These are phyloP conservation scores for Theocolax elegans DNA, from an alignment of 1,140 invertebrate genomes.

Conservation along the genomic window DNA sequence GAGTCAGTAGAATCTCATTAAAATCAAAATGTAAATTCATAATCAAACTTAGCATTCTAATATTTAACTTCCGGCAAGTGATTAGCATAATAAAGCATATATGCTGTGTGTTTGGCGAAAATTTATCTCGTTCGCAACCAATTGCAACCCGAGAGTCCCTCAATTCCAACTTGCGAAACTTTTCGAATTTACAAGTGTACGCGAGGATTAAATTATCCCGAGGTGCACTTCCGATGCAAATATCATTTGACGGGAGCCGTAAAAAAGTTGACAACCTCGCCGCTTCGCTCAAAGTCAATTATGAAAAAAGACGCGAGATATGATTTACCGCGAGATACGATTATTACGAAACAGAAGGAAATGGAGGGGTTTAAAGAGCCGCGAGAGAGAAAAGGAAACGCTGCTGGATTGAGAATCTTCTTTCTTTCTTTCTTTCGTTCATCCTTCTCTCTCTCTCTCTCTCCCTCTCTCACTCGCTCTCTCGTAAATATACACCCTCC, in stretches of 20 bases:
- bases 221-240: conserved; percentile 17
- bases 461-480: too few species aligned
- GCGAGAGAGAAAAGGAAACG: conserved; percentile 16
- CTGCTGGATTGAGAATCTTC: conserved; percentile 17
- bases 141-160: too few species aligned
- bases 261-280: conserved; percentile 29
- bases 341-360: background rate
- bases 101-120: background rate
- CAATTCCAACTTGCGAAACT: too few species aligned
- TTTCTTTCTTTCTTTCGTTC: background rate
- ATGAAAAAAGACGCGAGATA: background rate
- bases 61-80: conserved; percentile 9
- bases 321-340: background rate
- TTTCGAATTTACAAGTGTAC: too few species aligned
- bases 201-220: conserved; percentile 15
- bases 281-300: conserved; percentile 24
- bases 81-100: conserved; percentile 9
- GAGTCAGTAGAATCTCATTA: conserved; percentile 8
- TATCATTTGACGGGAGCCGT: background rate
- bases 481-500: too few species aligned
- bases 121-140: too few species aligned
- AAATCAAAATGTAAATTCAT: conserved; percentile 17
- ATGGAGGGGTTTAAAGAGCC: conserved; percentile 24
- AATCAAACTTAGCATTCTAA: conserved; percentile 4
- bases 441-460: background rate